A percentile compares a stretch with the other conserved stretches of the same genome.
Evolutionary conservation across 2,797 vertebrate species (phyloP).

Genomic region (Melanotaenia pygmaea): DNA sequence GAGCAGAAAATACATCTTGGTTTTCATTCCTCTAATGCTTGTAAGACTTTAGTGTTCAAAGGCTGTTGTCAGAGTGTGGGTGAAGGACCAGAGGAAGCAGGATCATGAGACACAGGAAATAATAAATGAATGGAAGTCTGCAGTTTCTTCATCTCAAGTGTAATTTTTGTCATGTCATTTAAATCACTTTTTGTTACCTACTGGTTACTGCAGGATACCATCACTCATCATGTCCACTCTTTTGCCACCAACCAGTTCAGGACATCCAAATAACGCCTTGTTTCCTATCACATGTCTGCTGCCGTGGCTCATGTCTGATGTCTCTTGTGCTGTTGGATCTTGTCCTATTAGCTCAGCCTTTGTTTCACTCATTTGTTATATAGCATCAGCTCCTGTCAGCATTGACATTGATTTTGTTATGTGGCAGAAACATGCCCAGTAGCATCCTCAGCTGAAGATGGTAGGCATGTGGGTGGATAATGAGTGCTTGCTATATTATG

Average conservation of each 20-base stretch:
- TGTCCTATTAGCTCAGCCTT: constrained; percentile 66
- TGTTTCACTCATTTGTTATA: constrained; percentile 65
- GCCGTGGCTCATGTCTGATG: constrained; percentile 59
- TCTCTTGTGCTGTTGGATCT: constrained; percentile 47
- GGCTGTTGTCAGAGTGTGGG: constrained; percentile 16
- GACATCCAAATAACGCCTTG: constrained; percentile 35
- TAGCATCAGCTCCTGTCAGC: constrained; percentile 54
- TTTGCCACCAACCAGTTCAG: constrained; percentile 40
- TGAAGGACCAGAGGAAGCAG: constrained; percentile 33
- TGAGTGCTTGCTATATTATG: constrained; percentile 63
- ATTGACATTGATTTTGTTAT: constrained; percentile 68
- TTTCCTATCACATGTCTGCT: constrained; percentile 37
- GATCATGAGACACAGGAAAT: constrained; percentile 29
- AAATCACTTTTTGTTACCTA: constrained; percentile 48
- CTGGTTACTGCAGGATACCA: constrained; percentile 34
- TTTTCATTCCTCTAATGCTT: constrained; percentile 31
- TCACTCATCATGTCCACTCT: constrained; percentile 35
- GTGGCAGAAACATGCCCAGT: constrained; percentile 63
- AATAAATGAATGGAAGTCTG: constrained; percentile 27
- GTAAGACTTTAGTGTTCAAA: constrained; percentile 23
- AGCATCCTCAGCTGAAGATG: constrained; percentile 66
- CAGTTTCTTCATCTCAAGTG: constrained; percentile 18
- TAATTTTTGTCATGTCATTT: constrained; percentile 26
- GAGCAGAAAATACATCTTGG: constrained; percentile 10
- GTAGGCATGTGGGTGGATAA: constrained; percentile 73